These are phyloP conservation scores for Sweltsa coloradensis DNA, from an alignment of 1,140 invertebrate species.

Conservation along the genomic window DNA sequence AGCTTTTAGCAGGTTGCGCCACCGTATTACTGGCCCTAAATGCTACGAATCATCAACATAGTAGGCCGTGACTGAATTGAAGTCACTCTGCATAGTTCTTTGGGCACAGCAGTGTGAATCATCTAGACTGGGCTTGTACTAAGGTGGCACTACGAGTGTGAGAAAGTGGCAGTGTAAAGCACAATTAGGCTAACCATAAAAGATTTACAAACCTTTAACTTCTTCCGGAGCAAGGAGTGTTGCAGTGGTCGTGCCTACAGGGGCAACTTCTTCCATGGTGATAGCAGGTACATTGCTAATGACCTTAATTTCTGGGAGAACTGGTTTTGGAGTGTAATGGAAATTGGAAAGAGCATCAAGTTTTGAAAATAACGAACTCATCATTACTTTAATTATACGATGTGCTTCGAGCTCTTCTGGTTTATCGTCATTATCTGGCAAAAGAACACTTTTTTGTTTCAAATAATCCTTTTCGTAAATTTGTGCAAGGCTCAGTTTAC, in stretches of 20 bases:
- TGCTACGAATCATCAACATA: too few relatives aligned
- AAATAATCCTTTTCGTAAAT: constrained; percentile 93
- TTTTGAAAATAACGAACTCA: constrained; percentile 72
- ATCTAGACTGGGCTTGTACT: too few relatives aligned
- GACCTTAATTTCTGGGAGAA: constrained; percentile 78
- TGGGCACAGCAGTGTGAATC: too few relatives aligned
- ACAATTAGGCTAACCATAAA: too few relatives aligned
- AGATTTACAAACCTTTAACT: constrained; percentile 49
- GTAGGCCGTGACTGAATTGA: too few relatives aligned
- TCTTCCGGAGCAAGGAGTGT: constrained; percentile 88
- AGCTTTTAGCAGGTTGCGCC: too few relatives aligned
- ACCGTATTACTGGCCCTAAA: too few relatives aligned
- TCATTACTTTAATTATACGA: constrained; percentile 58
- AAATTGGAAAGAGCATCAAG: constrained; percentile 89
- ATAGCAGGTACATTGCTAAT: constrained; percentile 85
- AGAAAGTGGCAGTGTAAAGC: too few relatives aligned
- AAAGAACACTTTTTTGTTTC: constrained; percentile 57
- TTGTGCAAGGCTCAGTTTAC: constrained; percentile 85
- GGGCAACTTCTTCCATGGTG: constrained; percentile 91
- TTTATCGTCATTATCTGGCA: constrained; percentile 36
- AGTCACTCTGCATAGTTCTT: too few relatives aligned
- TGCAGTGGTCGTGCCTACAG: constrained; percentile 70
- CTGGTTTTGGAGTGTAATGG: constrained; percentile 82
- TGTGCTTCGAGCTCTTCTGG: constrained; percentile 59
- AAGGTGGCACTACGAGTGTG: too few relatives aligned